Base-by-base conservation (phyloP, 2,113 vertebrate species). In the Irena cyanogastra region DNA sequence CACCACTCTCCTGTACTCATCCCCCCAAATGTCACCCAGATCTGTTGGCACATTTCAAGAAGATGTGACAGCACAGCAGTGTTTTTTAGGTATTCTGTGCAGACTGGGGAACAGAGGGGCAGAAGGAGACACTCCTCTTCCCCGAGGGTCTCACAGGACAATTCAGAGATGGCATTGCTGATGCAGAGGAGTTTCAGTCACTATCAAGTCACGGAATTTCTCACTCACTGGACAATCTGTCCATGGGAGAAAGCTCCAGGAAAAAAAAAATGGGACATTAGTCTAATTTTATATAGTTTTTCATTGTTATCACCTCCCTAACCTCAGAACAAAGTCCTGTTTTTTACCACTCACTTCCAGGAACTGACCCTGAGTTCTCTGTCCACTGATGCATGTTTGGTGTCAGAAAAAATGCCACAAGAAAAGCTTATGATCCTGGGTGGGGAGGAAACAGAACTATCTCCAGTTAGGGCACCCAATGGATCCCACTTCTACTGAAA, bases 301-400 rank as follows among this genome's bases (percentile, higher is more conserved):
- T 61, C 52, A 37, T 79, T 47, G 69, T 30, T 47, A 76, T 27
- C 17, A 60, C 11, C 27, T 53, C 41, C 13, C 35, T 41, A 76
- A n/a, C 13, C n/a, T 49, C 57, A 60, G 19, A 75, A 52, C 0
- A 0, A 84, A 89, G 23, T 19, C 50, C 47, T 63, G 26, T 0
- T 13, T 80, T 81, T 66, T 39, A 89, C 28, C 27, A 21, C 54
- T n/a, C 27, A 50, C 47, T 66, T 81, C 22, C 53, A 84, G 56
- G 10, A 89, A 71, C 6, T 5, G 8, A 84, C 21, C 13, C 53
- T 22, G 11, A 57, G 42, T 87, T 74, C 68, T 54, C 39, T 33
- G 76, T 63, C 50, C 47, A 61, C 6, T n/a, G 47, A 82, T 3
- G 1, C 12, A 53, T 0, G 3, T 18, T 35, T 75, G 47, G 35